Evolutionary conservation across 64 coral and sea anemone genomes (phyloP), one percentile per base, ranked within the genome.

Genomic region (Astreopora myriophthalma): DNA sequence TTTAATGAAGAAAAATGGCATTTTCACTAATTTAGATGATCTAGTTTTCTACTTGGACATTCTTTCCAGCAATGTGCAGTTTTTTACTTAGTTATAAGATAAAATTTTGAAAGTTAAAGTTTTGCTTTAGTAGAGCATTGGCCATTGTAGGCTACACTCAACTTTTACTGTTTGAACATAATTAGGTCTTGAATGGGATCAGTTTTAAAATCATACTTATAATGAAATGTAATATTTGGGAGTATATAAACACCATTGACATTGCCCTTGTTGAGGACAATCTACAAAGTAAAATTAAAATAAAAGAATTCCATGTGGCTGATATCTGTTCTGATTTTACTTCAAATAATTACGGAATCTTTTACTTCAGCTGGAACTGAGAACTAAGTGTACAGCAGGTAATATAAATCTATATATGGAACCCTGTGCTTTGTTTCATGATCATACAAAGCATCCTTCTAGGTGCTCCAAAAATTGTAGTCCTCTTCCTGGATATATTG

Each of bases 101-200:
- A 64, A 64, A 23, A 64, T 64, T 23, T 64, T 64, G 61, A 64
- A 64, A 64, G 61, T 64, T 64, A 26, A 64, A 64, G 61, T 64
- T 64, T 64, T 64, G 61, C 61, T 64, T 24, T 64, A 64, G 61
- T 64, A 64, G 61, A 64, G 61, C 61, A 64, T 64, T 64, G 61
- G 61, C 61, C 61, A 64, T 64, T 26, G 61, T 64, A 64, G 22
- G 61, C 61, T 64, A 64, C 20, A 64, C 20, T 64, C 61, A n/a
- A 26, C 23, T 64, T 64, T 64, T 64, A 64, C 61, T 64, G 61
- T 64, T 26, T 64, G 61, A 64, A 64, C 61, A 64, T 64, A 64
- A 64, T 64, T 64, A 64, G 61, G 20, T 64, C 61, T 64, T 26
- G 61, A 64, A n/a, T 64, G 23, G 24, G 61, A 64, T 64, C 61